phyloP scores from a whole-genome alignment of 2,797 vertebrate species.

The Kryptopterus vitreolus region DNA sequence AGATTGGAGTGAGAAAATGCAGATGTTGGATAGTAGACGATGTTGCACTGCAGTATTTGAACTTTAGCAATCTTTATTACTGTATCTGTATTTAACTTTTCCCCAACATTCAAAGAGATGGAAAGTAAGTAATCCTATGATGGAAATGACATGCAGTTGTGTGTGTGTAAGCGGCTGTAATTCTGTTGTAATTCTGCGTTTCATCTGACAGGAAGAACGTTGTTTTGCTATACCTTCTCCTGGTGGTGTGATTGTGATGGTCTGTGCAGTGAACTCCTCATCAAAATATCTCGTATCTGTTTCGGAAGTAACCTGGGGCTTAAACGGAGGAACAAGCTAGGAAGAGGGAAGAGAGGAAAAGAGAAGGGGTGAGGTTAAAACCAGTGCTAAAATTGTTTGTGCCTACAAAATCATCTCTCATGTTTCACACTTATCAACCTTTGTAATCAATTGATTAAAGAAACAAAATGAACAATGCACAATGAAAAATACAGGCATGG shows the following conservation, averaged over 20 bases:
- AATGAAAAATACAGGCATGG: conserved; percentile 6
- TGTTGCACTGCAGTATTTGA: too few relatives aligned
- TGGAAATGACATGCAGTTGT: too few relatives aligned
- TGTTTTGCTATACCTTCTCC: conserved; percentile 85
- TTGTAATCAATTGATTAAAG: conserved; percentile 9
- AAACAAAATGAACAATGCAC: background rate
- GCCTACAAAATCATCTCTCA: background rate
- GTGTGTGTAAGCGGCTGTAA: too few relatives aligned
- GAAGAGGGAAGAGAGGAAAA: conserved; percentile 52
- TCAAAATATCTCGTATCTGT: conserved; percentile 97
- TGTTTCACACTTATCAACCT: background rate
- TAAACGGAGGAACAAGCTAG: conserved; percentile 92
- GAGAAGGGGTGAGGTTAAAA: conserved; percentile 11
- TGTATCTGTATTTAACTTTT: too few relatives aligned
- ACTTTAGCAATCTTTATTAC: too few relatives aligned
- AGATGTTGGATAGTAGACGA: too few relatives aligned
- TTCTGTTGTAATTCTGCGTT: too few relatives aligned
- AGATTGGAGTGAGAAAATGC: too few relatives aligned
- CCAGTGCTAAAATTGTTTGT: background rate
- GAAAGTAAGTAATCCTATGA: too few relatives aligned
- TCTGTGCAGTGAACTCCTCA: conserved; percentile 97
- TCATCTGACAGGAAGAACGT: too few relatives aligned
- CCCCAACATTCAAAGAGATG: too few relatives aligned
- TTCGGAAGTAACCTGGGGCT: conserved; percentile 97
- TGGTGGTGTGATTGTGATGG: conserved; percentile 96